Conservation (phyloP, 2,888 invertebrate species). For the Lymantria monacha region DNA sequence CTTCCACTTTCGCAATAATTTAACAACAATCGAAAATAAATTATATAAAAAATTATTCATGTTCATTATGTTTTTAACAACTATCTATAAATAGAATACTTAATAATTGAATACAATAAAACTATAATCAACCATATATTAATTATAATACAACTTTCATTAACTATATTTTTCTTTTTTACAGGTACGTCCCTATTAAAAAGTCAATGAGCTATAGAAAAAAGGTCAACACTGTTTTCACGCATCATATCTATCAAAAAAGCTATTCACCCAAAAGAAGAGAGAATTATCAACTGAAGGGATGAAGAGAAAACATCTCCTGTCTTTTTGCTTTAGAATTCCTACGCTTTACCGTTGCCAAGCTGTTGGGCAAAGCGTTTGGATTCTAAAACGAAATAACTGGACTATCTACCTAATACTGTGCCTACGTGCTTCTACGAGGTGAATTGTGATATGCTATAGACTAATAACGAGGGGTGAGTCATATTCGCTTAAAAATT, state of each 20-base stretch:
- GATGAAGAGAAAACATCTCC: conserved; percentile 27
- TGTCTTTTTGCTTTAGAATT: conserved; percentile 92
- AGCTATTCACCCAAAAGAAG: background rate
- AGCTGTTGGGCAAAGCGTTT: conserved; percentile 94
- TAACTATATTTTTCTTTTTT: conserved; percentile 1
- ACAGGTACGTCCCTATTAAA: background rate
- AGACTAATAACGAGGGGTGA: background rate
- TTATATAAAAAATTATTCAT: no score
- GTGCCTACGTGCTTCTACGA: conserved; percentile 5
- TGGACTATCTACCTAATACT: conserved; percentile 29
- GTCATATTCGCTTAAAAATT: no score
- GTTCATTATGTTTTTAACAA: no score
- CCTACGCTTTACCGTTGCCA: conserved; percentile 96
- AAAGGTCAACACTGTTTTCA: no score
- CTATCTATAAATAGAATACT: no score
- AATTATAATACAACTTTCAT: background rate
- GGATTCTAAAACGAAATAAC: conserved; percentile 94
- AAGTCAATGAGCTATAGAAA: background rate
- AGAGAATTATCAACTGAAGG: background rate
- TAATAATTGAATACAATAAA: no score
- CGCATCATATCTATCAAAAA: no score
- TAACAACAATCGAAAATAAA: no score
- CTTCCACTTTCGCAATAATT: no score
- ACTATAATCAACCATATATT: no score
- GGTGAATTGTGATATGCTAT: no score